phyloP scores from a whole-genome alignment of 2,888 invertebrate species.

The Gibbula magus region DNA sequence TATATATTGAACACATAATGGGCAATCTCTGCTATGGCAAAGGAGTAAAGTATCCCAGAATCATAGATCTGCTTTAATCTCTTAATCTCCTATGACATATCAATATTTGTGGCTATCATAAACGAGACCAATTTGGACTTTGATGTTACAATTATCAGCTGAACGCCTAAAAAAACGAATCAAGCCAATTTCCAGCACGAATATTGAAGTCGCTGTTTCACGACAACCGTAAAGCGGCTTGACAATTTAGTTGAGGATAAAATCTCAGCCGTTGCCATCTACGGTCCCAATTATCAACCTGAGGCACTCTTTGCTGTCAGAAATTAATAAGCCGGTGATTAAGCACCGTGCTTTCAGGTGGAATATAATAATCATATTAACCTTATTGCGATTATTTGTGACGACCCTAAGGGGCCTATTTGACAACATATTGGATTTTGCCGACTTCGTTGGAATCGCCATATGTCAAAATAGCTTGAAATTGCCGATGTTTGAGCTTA shows the following conservation, averaged over 20 bases:
- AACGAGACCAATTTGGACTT: too few species aligned
- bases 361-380: conserved; percentile 22
- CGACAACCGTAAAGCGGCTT: neutral
- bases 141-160: too few species aligned
- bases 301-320: neutral
- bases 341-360: conserved; percentile 14
- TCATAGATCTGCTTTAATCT: too few species aligned
- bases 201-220: neutral
- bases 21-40: too few species aligned
- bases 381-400: neutral
- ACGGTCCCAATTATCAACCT: neutral
- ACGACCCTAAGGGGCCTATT: neutral
- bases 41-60: too few species aligned
- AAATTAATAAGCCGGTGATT: neutral
- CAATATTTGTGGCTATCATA: too few species aligned
- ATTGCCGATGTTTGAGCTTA: neutral
- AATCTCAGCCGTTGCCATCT: too few species aligned
- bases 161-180: too few species aligned
- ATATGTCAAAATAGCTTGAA: neutral
- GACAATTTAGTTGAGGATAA: neutral
- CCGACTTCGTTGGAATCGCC: neutral
- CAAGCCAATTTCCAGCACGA: too few species aligned
- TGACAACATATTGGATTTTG: neutral
- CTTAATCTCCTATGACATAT: too few species aligned
- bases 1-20: too few species aligned